Percentiles rank a stretch among this genome's conserved stretches.
These are phyloP conservation scores for Thamnophis sirtalis DNA, from an alignment of 2,113 vertebrate species.

Conservation along the genomic window DNA sequence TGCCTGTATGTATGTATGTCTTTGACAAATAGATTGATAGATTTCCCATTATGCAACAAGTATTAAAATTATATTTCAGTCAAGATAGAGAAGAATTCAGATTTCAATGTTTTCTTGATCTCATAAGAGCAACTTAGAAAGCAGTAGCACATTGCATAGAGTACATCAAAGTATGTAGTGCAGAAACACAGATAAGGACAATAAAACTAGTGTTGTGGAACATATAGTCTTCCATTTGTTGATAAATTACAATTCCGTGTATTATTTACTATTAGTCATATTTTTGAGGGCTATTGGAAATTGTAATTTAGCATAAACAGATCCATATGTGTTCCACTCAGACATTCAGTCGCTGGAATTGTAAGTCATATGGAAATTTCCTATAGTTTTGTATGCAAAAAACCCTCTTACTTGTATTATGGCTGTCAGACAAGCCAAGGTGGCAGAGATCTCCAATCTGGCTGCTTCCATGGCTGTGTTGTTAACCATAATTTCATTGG, in stretches of 20 bases:
- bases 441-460: constrained; percentile 83
- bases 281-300: neutral
- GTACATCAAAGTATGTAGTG: fast-evolving
- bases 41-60: neutral
- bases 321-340: neutral
- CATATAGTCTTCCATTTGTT: neutral
- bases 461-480: constrained; percentile 73
- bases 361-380: neutral
- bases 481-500: constrained; percentile 72
- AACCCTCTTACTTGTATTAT: constrained; percentile 83
- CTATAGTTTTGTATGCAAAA: neutral
- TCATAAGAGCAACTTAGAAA: neutral
- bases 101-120: neutral
- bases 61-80: neutral
- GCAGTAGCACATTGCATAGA: neutral
- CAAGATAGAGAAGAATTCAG: neutral
- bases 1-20: neutral
- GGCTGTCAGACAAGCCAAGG: constrained; percentile 87
- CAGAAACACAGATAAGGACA: neutral
- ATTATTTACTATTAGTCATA: neutral
- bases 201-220: neutral
- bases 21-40: neutral
- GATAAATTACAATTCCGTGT: neutral
- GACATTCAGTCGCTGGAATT: neutral
- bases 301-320: neutral